These are phyloP conservation scores for Nothocercus julius DNA, from an alignment of 2,113 vertebrate species.

Conservation along the genomic window DNA sequence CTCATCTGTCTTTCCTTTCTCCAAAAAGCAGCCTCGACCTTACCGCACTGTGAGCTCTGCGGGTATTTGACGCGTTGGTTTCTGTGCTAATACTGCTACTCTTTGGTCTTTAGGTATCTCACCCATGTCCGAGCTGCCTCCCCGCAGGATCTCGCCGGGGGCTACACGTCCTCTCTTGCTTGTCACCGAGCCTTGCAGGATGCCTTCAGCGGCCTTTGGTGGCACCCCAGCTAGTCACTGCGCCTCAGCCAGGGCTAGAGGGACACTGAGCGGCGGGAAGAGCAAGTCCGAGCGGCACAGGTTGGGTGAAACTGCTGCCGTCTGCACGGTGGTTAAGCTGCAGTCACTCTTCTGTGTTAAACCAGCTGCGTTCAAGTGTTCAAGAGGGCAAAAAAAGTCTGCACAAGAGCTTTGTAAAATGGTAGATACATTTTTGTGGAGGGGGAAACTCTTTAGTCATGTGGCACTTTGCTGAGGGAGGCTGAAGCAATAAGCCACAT, in stretches of 20 bases:
- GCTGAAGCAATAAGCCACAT: constrained; percentile 74
- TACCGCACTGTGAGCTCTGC: accelerated
- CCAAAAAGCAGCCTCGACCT: accelerated
- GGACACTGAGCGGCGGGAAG: neutral
- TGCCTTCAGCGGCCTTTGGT: constrained; percentile 94
- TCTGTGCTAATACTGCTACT: neutral
- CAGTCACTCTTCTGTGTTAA: neutral
- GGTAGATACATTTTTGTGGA: constrained; percentile 53
- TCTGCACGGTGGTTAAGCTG: neutral
- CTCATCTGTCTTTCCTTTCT: neutral
- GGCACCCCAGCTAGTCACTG: constrained; percentile 74
- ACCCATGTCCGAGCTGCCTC: constrained; percentile 90
- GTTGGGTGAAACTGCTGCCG: constrained; percentile 56
- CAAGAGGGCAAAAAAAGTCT: neutral
- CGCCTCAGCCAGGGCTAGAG: neutral
- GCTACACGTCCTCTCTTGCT: constrained; percentile 90
- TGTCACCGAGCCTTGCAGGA: constrained; percentile 96
- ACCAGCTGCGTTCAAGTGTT: constrained; percentile 45
- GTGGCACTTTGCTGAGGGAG: constrained; percentile 69
- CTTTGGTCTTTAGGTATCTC: constrained; percentile 85
- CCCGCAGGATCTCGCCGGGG: constrained; percentile 93
- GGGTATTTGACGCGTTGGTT: neutral
- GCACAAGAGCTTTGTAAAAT: constrained; percentile 40
- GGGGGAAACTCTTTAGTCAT: constrained; percentile 65
- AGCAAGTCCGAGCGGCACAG: neutral